A percentile compares a stretch with the other conserved stretches of the same genome.
phyloP scores from a whole-genome alignment of 2,888 invertebrate species.

The Tineola bisselliella region DNA sequence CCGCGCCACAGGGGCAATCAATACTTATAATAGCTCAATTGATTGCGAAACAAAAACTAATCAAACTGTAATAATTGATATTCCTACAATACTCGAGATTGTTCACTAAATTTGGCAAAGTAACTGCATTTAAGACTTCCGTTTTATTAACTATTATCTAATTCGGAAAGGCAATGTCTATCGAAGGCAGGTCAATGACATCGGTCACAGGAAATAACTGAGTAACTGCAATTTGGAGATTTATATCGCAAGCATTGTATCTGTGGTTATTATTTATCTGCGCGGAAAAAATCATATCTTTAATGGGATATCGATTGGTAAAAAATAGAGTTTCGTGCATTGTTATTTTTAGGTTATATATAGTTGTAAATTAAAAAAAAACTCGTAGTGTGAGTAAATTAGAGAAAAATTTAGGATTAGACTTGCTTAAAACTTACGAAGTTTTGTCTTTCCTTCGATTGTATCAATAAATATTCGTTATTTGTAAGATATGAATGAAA shows the following conservation, averaged over 20 bases:
- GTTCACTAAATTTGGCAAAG: background rate
- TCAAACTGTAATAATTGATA: too few species aligned
- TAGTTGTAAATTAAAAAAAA: too few species aligned
- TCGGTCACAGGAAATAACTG: background rate
- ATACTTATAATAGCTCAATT: too few species aligned
- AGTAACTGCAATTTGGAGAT: background rate
- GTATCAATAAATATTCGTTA: too few species aligned
- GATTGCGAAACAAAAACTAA: too few species aligned
- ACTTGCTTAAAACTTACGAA: too few species aligned
- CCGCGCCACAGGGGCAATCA: too few species aligned
- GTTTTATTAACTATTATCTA: background rate
- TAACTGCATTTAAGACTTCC: background rate
- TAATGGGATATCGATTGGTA: background rate
- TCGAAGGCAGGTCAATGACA: background rate
- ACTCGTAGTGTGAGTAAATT: too few species aligned
- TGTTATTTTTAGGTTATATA: too few species aligned
- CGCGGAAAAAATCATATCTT: background rate
- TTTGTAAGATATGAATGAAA: too few species aligned
- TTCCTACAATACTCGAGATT: background rate
- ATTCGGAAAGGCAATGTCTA: conserved; percentile 1
- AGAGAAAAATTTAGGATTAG: too few species aligned
- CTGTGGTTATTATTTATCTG: background rate
- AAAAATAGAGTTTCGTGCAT: background rate
- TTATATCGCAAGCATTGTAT: background rate
- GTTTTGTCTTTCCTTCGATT: too few species aligned